Evolutionary conservation across 2,113 vertebrate genomes (phyloP), one percentile per base, ranked within the genome.

Genomic region (Euleptes europaea): DNA sequence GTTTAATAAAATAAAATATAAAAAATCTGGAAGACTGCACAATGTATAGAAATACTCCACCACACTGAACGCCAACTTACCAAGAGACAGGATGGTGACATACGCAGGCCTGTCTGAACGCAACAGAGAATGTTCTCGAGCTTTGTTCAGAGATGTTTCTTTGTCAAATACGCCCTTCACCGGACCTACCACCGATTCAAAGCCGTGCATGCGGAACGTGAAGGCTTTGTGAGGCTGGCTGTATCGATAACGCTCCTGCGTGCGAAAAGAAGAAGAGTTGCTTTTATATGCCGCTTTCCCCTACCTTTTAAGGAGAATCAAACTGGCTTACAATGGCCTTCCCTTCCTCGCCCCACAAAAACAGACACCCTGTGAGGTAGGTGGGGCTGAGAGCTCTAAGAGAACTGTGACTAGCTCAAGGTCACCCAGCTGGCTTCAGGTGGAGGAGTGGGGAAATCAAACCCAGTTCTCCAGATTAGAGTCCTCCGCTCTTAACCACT

Each of bases 91-190:
- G 88, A 99, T 99, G 92, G 99, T 99, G 93, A 99, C 99, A 0
- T 99, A 99, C 0, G 99, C 98, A 0, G 99, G 99, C 1, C 99
- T 94, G 94, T 99, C 98, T 0, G 99, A 99, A 79, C 98, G 98
- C 80, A 99, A 96, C 82, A 99, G 95, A 0, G 99, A 99, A 91
- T 99, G 99, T 85, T 99, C 99, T 23, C 99, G 96, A 60, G 98
- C 98, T 96, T 99, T 99, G 95, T 99, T 99, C 44, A 99, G 95
- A 0, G 98, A 99, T 9, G 98, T 99, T 94, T 99, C 99, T 94
- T 99, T 99, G 94, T 99, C 98, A 74, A 99, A 99, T 31, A 99
- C 99, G 0, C 99, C 99, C 91, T 99, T 99, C 72, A 99, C 99
- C 0, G 99, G 99, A 3, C 99, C 99, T 73, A 99, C 98, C 10